These are phyloP conservation scores for Limnephilus rhombicus DNA, from an alignment of 2,888 invertebrate genomes.

Conservation along the genomic window DNA sequence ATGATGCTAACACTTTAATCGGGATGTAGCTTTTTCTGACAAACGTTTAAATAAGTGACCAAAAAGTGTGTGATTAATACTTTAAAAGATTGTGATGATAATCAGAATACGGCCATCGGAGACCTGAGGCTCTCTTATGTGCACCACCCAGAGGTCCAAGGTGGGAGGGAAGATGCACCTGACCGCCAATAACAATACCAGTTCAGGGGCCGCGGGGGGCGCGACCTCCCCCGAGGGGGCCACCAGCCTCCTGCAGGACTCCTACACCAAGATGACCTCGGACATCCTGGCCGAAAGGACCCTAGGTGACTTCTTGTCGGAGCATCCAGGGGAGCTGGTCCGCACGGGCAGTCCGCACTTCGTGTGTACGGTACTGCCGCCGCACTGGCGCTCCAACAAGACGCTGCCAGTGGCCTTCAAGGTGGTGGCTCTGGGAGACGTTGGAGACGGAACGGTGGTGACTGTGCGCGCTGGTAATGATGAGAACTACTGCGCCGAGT, in stretches of 20 bases:
- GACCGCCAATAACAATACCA: constrained; percentile 68
- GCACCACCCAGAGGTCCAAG: constrained; percentile 75
- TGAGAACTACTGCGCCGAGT: constrained; percentile 97
- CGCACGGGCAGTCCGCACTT: constrained; percentile 96
- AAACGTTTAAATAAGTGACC: neutral
- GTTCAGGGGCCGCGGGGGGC: constrained; percentile 73
- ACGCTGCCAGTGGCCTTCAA: constrained; percentile 98
- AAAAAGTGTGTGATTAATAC: constrained; percentile 2
- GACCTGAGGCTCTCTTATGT: constrained; percentile 69
- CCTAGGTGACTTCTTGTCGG: constrained; percentile 90
- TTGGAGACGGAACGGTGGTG: constrained; percentile 97
- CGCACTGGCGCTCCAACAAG: constrained; percentile 99
- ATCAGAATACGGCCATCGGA: constrained; percentile 53
- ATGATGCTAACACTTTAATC: neutral
- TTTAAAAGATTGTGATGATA: constrained; percentile 58
- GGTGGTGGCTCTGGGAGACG: constrained; percentile 95
- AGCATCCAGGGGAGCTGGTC: constrained; percentile 94
- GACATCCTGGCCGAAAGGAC: constrained; percentile 93
- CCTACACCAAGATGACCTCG: constrained; percentile 92
- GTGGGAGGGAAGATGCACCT: constrained; percentile 77
- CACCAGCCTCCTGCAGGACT: constrained; percentile 85
- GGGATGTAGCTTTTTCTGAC: neutral
- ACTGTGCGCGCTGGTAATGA: constrained; percentile 98
- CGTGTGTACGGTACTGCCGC: constrained; percentile 95
- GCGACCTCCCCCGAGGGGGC: constrained; percentile 78